Evolutionary conservation across 2,797 vertebrate species (phyloP).

Genomic region (Babyrousa celebensis): DNA sequence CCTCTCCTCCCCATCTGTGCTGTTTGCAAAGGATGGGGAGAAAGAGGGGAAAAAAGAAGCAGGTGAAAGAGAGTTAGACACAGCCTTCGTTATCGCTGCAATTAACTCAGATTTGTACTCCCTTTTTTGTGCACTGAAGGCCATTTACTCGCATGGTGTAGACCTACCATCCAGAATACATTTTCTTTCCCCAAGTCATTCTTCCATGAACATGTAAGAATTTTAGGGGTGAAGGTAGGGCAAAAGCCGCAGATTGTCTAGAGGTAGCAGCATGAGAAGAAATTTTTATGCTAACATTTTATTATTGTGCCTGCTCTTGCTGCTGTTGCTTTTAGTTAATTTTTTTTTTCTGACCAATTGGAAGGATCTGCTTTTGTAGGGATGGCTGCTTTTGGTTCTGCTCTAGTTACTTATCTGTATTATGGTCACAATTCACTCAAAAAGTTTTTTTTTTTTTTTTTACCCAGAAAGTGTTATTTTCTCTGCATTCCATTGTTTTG

Average conservation of each 20-base stretch:
- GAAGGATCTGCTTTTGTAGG: constrained; percentile 46
- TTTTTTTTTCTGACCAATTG: constrained; percentile 21
- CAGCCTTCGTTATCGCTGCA: background rate
- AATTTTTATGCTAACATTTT: background rate
- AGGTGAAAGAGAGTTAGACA: constrained; percentile 70
- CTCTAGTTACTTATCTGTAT: constrained; percentile 44
- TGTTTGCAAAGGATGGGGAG: constrained; percentile 64
- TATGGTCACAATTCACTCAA: constrained; percentile 37
- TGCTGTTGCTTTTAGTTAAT: background rate
- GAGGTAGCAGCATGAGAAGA: background rate
- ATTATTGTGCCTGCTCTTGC: background rate
- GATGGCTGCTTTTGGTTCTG: constrained; percentile 58
- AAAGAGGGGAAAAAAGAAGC: background rate
- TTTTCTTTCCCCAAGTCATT: background rate
- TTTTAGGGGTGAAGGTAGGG: background rate
- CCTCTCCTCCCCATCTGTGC: constrained; percentile 76
- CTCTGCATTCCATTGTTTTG: background rate
- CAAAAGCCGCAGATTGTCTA: background rate
- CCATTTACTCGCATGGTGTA: background rate
- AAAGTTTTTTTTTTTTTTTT: background rate
- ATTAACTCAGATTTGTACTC: constrained; percentile 41
- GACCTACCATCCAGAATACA: background rate
- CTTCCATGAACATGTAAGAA: background rate
- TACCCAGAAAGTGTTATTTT: background rate
- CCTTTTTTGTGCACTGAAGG: background rate